These are phyloP conservation scores for Charadrius vociferus DNA, from an alignment of 2,113 vertebrate genomes.

Conservation along the genomic window DNA sequence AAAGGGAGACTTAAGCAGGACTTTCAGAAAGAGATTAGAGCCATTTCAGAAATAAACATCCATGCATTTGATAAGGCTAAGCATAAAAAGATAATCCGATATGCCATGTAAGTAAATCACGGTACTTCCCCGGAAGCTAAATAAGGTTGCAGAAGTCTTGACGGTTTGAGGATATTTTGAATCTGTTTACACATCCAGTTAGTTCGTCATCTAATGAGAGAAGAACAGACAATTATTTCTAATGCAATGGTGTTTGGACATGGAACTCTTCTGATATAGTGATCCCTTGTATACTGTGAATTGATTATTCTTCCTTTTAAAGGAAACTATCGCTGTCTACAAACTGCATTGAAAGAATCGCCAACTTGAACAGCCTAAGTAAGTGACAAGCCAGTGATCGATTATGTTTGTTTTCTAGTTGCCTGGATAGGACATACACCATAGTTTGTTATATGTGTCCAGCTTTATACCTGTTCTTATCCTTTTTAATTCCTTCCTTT, in stretches of 20 bases:
- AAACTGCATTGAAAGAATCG: conserved; percentile 98
- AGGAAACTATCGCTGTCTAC: conserved; percentile 95
- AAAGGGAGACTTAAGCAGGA: not conserved
- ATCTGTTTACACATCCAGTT: not conserved
- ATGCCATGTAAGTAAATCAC: not conserved
- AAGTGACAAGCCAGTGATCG: conserved; percentile 73
- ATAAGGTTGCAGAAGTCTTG: not conserved
- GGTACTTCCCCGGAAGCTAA: not conserved
- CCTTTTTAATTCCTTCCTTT: not conserved
- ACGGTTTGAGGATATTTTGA: not conserved
- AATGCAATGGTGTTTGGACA: not conserved
- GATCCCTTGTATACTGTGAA: conserved; percentile 27
- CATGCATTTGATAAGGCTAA: not conserved
- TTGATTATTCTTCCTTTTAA: conserved; percentile 62
- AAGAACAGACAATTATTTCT: not conserved
- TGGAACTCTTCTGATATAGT: conserved; percentile 12
- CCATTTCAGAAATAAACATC: not conserved
- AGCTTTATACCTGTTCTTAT: not conserved
- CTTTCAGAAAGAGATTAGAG: not conserved
- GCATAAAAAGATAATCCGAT: not conserved
- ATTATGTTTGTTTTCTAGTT: conserved; percentile 20
- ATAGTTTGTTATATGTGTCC: not conserved
- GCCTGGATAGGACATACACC: not conserved
- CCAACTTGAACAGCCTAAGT: conserved; percentile 93
- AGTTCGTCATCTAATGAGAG: not conserved